Evolutionary conservation across 1,140 invertebrate genomes (phyloP).

Genomic region (Brachionus rotundiformis): DNA sequence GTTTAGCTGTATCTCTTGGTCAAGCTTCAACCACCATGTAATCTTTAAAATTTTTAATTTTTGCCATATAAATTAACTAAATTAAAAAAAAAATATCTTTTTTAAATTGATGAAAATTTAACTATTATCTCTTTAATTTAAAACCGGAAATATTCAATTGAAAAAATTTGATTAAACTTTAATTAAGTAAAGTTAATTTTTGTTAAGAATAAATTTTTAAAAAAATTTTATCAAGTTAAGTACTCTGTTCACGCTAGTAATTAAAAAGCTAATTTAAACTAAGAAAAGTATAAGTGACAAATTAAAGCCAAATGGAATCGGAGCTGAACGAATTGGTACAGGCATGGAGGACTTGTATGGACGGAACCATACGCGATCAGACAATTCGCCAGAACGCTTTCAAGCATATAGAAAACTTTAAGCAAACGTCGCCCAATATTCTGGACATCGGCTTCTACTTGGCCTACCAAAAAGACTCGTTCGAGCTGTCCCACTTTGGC

Average conservation of each 20-base stretch:
- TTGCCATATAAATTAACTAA: too few species aligned
- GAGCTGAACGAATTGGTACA: constrained; percentile 42
- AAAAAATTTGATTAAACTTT: too few species aligned
- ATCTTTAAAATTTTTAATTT: too few species aligned
- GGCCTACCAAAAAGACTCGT: constrained; percentile 28
- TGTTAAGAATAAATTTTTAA: too few species aligned
- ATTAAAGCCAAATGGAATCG: not conserved
- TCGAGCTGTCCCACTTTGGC: constrained; percentile 44
- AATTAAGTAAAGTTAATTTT: too few species aligned
- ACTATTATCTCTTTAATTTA: too few species aligned
- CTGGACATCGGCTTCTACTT: constrained; percentile 45
- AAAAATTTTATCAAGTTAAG: not conserved
- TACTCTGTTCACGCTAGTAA: not conserved
- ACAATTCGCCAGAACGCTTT: constrained; percentile 10
- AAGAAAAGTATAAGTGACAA: not conserved
- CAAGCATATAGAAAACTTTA: constrained; percentile 41
- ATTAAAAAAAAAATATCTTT: too few species aligned
- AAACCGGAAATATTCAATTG: too few species aligned
- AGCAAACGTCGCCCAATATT: constrained; percentile 31
- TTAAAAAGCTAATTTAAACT: too few species aligned
- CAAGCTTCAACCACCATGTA: too few species aligned
- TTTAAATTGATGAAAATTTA: too few species aligned
- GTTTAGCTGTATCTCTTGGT: too few species aligned
- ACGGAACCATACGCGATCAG: not conserved
- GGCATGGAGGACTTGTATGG: constrained; percentile 35